Evolutionary conservation across 2,113 vertebrate species (phyloP).

Genomic region (Orcinus orca): DNA sequence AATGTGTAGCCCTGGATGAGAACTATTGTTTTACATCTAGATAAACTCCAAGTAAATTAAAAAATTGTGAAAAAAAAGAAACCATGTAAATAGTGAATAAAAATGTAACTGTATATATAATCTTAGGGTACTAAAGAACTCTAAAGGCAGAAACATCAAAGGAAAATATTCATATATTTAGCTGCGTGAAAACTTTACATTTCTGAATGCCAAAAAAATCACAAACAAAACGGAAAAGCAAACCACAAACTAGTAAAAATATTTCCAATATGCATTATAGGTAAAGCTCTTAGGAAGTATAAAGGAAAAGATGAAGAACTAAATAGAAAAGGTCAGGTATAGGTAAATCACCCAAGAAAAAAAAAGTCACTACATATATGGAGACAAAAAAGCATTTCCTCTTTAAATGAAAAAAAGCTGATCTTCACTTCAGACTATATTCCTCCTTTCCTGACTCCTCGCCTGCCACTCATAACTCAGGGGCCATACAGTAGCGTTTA

Average conservation of each 20-base stretch:
- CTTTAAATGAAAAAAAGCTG: conserved; percentile 4
- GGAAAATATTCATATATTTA: not conserved
- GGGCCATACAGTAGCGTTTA: not conserved
- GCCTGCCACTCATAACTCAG: not conserved
- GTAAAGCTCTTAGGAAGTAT: not conserved
- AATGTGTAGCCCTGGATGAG: not conserved
- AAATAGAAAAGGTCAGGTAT: not conserved
- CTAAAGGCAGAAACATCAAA: not conserved
- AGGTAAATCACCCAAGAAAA: not conserved
- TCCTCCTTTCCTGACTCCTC: not conserved
- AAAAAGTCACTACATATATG: not conserved
- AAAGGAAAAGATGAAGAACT: not conserved
- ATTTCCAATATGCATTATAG: not conserved
- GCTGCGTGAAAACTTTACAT: not conserved
- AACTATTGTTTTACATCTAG: not conserved
- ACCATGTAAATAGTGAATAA: not conserved
- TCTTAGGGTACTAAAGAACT: not conserved
- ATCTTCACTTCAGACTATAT: not conserved
- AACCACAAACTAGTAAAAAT: not conserved
- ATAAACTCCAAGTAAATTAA: conserved; percentile 7
- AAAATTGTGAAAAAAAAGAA: not conserved
- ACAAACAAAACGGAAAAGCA: not conserved
- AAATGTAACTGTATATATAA: not conserved
- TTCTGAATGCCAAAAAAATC: not conserved
- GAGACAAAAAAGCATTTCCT: not conserved